Evolutionary conservation across 2,888 invertebrate genomes (phyloP), one percentile per base, ranked within the genome.

Genomic region (Scelioninae gen. 1): DNA sequence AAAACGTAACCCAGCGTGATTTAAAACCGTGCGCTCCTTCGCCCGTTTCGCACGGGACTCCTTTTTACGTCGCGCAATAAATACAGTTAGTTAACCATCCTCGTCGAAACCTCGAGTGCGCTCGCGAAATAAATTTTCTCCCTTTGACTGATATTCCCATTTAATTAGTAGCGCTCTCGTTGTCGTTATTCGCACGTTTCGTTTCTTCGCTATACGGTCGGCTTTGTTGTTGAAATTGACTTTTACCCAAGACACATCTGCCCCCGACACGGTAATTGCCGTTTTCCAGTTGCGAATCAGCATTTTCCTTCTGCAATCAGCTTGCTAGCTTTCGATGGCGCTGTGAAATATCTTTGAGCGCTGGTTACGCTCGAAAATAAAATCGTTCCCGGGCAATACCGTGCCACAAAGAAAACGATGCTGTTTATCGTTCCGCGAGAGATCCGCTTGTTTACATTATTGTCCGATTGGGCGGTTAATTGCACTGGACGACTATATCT

Each of bases 231-330:
- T 68, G 65, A 69, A 83, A 80, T 83, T 71, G 76, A 79, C 79
- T 76, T 76, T 80, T 76, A n/a, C 75, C 69, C 83, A 75, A 80
- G 83, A 72, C 79, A 83, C 83, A 83, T 80, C 83, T 80, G 83
- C 76, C 79, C 66, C 31, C 83, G 83, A 69, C 65, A 40, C 66
- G 63, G 83, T 83, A 79, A 83, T 83, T 79, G 79, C 83, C 75
- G 34, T 74, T 83, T 76, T 56, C 75, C 79, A 71, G 79, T 76
- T 74, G 63, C 75, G 76, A 80, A 74, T 74, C 80, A 72, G 82
- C 72, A 62, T 74, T 78, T 65, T 74, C 72, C 74, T 77, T 74
- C 58, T 53, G 75, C 34, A 68, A 74, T 68, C 68, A 71, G 66
- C 63, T 43, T 65, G 68, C 53, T 53, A 68, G 79, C 66, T 74